Percentiles rank a stretch among this genome's conserved stretches.
These are phyloP conservation scores for Augochlora pura DNA, from an alignment of 1,140 invertebrate species.

Conservation along the genomic window DNA sequence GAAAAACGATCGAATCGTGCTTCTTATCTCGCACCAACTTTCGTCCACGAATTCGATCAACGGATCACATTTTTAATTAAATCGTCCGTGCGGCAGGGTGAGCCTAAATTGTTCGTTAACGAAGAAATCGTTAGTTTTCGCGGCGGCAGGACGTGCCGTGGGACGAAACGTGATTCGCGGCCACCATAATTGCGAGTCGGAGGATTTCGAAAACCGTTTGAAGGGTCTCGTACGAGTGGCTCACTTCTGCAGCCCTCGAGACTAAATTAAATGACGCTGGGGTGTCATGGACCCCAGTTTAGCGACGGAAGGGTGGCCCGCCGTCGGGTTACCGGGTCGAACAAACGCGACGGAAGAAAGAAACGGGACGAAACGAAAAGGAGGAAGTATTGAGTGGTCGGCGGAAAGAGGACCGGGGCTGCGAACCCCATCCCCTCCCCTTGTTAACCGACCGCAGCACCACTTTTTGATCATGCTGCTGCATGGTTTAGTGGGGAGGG, in stretches of 20 bases:
- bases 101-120: too few relatives aligned
- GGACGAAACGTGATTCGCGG: too few relatives aligned
- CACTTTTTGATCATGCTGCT: conserved; percentile 33
- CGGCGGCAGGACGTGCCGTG: too few relatives aligned
- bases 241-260: conserved; percentile 29
- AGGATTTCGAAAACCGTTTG: conserved; percentile 35
- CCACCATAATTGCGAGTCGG: too few relatives aligned
- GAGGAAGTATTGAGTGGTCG: conserved; percentile 37
- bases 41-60: too few relatives aligned
- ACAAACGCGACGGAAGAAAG: conserved; percentile 6
- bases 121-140: too few relatives aligned
- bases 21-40: too few relatives aligned
- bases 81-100: too few relatives aligned
- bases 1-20: too few relatives aligned
- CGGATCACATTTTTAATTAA: too few relatives aligned
- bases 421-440: conserved; percentile 19
- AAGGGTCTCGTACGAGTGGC: conserved; percentile 12
- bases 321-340: conserved; percentile 40
- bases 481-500: too few relatives aligned
- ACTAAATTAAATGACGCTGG: conserved; percentile 56
- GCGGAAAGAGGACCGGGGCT: conserved; percentile 26
- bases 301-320: conserved; percentile 14
- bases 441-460: background rate
- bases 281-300: conserved; percentile 48
- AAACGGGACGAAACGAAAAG: background rate